Base-by-base conservation (phyloP, 2,797 vertebrate genomes). In the Tenualosa ilisha region DNA sequence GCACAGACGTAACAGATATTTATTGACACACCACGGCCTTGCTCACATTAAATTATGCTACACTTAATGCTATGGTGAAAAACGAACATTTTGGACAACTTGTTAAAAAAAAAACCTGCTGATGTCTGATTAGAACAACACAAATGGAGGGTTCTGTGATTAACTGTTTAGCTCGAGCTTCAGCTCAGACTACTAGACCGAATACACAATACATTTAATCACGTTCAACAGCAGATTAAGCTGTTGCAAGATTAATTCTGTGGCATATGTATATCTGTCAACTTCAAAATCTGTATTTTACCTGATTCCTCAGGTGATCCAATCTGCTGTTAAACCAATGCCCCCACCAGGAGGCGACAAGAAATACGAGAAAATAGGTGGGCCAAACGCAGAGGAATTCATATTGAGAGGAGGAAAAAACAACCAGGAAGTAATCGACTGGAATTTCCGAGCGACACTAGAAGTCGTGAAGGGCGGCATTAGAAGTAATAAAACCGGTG, bases 371-470 rank as follows among this genome's bases (percentile, higher is more conserved):
- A 72, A 81, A 50, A 61, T 82, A 43, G 13, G 11, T 81, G 72
- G 40, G 82, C 79, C 40, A 85, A 85, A 83, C 56, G 88, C 84
- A 81, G 68, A 86, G 88, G 92, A 92, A 93, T 92, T 90, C 84
- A 83, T 51, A 88, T 85, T 43, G 89, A 46, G 11, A 46, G 40
- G 54, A 81, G 9, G n/a, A 84, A 84, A 86, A 83, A 82, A 82
- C 85, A 91, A 94, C 90, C 93, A 94, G 95, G 95, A 95, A 96
- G 94, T 94, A 26, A 53, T 3, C 9, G 50, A 72, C 24, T 12
- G 31, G 49, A 68, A 49, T 72, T 72, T 20, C 54, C 54, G 37
- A 37, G 31, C 31, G 37, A 37, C 68, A 17, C 15, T 2, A 72
- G 68, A 72, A 15, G 40, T 79, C 17, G 46, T 46, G 72, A 22